These are phyloP conservation scores for Apostichopus parvimensis DNA, from an alignment of 35 echinoderm and acorn worm species.

Conservation along the genomic window DNA sequence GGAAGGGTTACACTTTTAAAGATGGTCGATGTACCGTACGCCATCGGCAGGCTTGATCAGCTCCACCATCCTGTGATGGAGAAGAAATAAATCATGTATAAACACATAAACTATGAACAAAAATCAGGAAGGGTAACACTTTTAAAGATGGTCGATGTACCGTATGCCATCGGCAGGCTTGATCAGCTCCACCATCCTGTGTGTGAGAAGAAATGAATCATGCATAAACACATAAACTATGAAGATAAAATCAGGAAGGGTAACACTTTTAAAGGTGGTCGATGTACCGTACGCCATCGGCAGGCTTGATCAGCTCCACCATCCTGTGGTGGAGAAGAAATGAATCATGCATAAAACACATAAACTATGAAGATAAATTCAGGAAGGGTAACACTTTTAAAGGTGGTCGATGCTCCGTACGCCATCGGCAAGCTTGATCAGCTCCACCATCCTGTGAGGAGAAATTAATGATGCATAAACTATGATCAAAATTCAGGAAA, in stretches of 20 bases:
- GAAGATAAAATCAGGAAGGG: no score
- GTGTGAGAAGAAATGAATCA: background rate
- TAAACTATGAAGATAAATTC: no score
- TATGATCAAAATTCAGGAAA: no score
- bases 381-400: background rate
- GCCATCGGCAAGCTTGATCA: slow-evolving; percentile 72
- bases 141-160: slow-evolving; percentile 67
- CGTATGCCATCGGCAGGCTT: slow-evolving; percentile 68
- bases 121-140: no score
- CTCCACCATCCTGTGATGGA: slow-evolving; percentile 66
- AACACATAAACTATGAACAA: no score
- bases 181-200: slow-evolving; percentile 82
- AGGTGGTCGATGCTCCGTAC: background rate
- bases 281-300: slow-evolving; percentile 42
- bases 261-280: background rate
- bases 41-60: slow-evolving; percentile 72
- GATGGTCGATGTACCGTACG: slow-evolving; percentile 72
- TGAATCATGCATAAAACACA: background rate
- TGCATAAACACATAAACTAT: no score
- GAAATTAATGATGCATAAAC: background rate
- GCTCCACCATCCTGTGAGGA: slow-evolving; percentile 71
- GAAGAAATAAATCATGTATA: background rate
- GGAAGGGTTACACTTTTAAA: background rate
- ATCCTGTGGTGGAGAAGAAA: slow-evolving; percentile 63
- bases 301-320: slow-evolving; percentile 78